Evolutionary conservation across 35 echinoderm and acorn worm species (phyloP), one percentile per base, ranked within the genome.

Genomic region (Lytechinus pictus): DNA sequence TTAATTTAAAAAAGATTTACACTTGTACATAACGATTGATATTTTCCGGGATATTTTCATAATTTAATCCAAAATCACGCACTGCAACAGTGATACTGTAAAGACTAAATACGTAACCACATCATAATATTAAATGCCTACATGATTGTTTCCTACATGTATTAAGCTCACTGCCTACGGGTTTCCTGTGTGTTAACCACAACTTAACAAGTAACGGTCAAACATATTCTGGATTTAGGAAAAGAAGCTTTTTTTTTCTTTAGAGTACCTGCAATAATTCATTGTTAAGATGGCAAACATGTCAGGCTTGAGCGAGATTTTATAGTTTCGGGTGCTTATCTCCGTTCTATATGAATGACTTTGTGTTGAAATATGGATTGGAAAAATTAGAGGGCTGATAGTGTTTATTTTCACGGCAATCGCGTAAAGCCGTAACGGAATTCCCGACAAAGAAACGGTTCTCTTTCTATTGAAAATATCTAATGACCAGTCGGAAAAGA

Each of bases 401-500:
- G 66, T 79, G 66, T 79, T 79, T 79, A 79, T 79, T 79, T 79
- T 79, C 66, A 79, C 66, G 66, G 66, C 66, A 79, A 79, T 79
- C 66, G 66, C 66, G 66, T 79, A 79, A 79, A 79, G 19, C 66
- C 66, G 66, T 79, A 79, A 79, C 66, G 66, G 66, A 79, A 79
- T 79, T 79, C 66, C 66, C 66, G 66, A 79, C 66, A 79, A 79
- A 79, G 66, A 79, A 79, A 79, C 66, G 21, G 66, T 79, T 79
- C 19, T 79, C 21, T 79, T 79, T 79, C 66, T 24, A 79, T 79
- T 79, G 66, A 79, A 79, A 79, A 79, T 24, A 24, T 79, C 6
- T 79, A 24, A 79, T 79, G 19, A 79, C 16, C n/a, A 14, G 66
- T 79, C 66, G 66, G 66, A n/a, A 79, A 79, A 79, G 66, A 79